phyloP scores from a whole-genome alignment of 1,140 invertebrate genomes.

The Pomacea maculata region DNA sequence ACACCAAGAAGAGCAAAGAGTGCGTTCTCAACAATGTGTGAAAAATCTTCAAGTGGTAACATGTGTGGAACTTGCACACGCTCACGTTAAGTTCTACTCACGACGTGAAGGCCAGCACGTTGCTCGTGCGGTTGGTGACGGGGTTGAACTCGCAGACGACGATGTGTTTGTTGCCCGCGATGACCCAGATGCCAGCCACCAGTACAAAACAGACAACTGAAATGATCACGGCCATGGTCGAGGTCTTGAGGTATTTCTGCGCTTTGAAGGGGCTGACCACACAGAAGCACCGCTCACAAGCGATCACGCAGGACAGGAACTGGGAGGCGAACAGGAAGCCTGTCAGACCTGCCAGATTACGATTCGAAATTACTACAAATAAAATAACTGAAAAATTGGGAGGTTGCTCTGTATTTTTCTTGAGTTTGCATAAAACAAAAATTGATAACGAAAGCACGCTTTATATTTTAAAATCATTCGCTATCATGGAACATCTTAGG shows the following conservation, averaged over 20 bases:
- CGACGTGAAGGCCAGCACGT: not conserved
- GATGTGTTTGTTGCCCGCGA: slow-evolving; percentile 1
- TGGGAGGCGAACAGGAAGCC: not conserved
- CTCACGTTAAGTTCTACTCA: not conserved
- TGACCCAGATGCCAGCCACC: not conserved
- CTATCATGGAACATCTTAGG: too few species aligned
- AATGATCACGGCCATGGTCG: slow-evolving; percentile 1
- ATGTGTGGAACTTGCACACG: too few species aligned
- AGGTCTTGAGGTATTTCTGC: not conserved
- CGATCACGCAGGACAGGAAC: slow-evolving; percentile 5
- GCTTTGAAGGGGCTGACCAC: not conserved
- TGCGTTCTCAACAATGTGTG: too few species aligned
- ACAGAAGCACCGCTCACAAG: slow-evolving; percentile 1
- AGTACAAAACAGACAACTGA: not conserved
- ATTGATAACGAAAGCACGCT: too few species aligned
- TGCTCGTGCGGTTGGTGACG: not conserved
- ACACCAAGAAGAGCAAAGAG: too few species aligned
- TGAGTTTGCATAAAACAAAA: too few species aligned
- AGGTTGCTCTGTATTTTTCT: too few species aligned
- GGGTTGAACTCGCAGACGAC: not conserved
- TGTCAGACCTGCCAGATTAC: not conserved
- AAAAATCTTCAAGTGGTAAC: too few species aligned
- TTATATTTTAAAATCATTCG: too few species aligned
- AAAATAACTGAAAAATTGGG: too few species aligned
- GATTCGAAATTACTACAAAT: too few species aligned